Evolutionary conservation across 2,797 vertebrate genomes (phyloP).

Genomic region (Tragopan temminckii): DNA sequence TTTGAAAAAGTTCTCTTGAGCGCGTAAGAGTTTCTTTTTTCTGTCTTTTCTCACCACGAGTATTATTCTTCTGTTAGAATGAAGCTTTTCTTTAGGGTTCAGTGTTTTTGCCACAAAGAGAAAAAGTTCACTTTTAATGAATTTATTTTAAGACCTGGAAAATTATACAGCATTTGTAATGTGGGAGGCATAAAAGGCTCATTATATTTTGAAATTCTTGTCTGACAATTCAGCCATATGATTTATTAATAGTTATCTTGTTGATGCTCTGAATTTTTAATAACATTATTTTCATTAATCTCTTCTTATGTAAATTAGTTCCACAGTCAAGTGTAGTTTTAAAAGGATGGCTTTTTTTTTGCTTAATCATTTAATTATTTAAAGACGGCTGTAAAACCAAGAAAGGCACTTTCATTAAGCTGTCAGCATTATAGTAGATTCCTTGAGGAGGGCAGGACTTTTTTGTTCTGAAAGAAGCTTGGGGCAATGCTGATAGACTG

Average conservation of each 20-base stretch:
- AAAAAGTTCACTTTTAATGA: slow-evolving; percentile 70
- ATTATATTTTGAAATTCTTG: slow-evolving; percentile 79
- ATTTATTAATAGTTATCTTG: slow-evolving; percentile 82
- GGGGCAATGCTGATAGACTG: slow-evolving; percentile 69
- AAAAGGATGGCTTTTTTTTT: slow-evolving; percentile 70
- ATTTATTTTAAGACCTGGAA: slow-evolving; percentile 67
- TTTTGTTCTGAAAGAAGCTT: slow-evolving; percentile 73
- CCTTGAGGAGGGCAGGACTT: slow-evolving; percentile 70
- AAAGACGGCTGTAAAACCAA: slow-evolving; percentile 72
- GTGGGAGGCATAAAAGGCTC: slow-evolving; percentile 76
- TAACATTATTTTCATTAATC: slow-evolving; percentile 80
- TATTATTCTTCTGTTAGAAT: slow-evolving; percentile 45
- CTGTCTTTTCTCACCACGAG: slow-evolving; percentile 19
- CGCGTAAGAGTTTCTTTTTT: slow-evolving; percentile 28
- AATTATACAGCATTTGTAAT: slow-evolving; percentile 74
- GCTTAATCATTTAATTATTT: slow-evolving; percentile 78
- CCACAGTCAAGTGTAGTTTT: slow-evolving; percentile 75
- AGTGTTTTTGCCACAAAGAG: slow-evolving; percentile 59
- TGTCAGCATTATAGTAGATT: slow-evolving; percentile 73
- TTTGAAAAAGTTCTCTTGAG: slow-evolving; percentile 42
- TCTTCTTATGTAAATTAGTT: slow-evolving; percentile 78
- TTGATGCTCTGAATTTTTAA: slow-evolving; percentile 81
- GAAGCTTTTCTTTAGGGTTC: slow-evolving; percentile 59
- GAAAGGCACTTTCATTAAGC: slow-evolving; percentile 75
- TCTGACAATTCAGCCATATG: slow-evolving; percentile 79